phyloP scores from a whole-genome alignment of 2,888 invertebrate species.

The Subacronicta megacephala region DNA sequence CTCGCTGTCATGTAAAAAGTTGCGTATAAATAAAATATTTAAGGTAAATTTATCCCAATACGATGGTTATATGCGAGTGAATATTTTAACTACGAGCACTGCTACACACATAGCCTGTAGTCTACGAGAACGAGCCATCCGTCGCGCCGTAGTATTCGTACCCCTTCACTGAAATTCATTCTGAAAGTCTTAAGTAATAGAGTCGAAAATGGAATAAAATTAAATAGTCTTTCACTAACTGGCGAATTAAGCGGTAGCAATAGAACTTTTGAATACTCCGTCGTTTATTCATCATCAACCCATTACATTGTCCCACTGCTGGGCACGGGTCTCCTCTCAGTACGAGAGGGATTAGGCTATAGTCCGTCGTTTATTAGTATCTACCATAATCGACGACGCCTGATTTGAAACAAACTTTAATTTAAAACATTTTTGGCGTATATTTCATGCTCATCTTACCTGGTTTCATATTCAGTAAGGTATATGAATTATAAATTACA shows the following conservation, averaged over 20 bases:
- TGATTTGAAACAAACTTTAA: neutral
- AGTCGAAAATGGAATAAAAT: constrained; percentile 56
- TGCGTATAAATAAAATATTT: constrained; percentile 32
- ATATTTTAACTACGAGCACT: constrained; percentile 53
- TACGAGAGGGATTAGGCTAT: too few species aligned
- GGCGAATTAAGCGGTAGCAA: constrained; percentile 55
- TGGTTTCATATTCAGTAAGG: too few species aligned
- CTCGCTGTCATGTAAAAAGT: constrained; percentile 34
- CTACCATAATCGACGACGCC: constrained; percentile 2
- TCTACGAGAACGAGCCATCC: constrained; percentile 47
- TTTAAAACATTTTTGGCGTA: too few species aligned
- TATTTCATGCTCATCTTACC: too few species aligned
- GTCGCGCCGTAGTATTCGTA: constrained; percentile 58
- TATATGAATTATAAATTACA: too few species aligned
- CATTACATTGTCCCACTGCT: too few species aligned
- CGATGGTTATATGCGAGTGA: constrained; percentile 40
- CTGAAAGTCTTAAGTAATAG: constrained; percentile 53
- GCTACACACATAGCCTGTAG: constrained; percentile 68
- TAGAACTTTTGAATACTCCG: constrained; percentile 49
- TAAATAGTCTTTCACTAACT: constrained; percentile 42
- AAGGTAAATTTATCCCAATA: constrained; percentile 18
- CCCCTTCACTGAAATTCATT: constrained; percentile 55
- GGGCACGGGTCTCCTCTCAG: too few species aligned
- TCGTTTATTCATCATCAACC: too few species aligned
- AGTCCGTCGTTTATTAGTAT: constrained; percentile 23